Conservation (phyloP, 2,113 vertebrate genomes). For the Rostratula benghalensis region DNA sequence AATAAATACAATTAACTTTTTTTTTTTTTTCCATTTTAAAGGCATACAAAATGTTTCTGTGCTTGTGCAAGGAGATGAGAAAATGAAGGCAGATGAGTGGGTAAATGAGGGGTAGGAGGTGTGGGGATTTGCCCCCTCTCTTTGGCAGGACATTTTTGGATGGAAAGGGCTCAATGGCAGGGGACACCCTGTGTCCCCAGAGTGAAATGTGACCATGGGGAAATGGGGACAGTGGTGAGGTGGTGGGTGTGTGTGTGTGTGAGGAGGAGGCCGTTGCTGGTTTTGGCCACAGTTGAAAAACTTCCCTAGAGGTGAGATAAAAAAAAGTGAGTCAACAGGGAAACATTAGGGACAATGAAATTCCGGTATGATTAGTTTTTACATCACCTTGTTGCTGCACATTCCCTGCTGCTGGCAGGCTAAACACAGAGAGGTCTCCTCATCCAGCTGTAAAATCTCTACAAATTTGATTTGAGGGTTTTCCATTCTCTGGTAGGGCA, state of each 20-base stretch:
- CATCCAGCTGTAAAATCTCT: background rate
- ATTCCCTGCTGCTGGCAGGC: background rate
- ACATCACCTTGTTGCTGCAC: background rate
- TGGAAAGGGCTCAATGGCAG: background rate
- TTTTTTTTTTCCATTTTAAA: background rate
- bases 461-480: background rate
- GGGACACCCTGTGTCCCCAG: background rate
- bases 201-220: background rate
- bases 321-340: background rate
- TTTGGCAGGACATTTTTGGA: background rate
- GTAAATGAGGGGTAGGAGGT: background rate
- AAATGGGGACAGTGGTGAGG: background rate
- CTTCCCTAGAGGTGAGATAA: background rate
- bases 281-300: background rate
- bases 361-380: slow-evolving; percentile 26
- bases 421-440: background rate
- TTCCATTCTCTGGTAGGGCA: background rate
- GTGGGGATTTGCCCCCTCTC: background rate
- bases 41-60: background rate
- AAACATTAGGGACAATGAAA: background rate
- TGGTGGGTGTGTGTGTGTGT: background rate
- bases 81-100: background rate
- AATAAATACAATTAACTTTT: too few relatives aligned
- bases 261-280: background rate
- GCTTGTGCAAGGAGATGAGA: background rate